A percentile compares a stretch with the other conserved stretches of the same genome.
phyloP scores from a whole-genome alignment of 2,113 vertebrate species.

The Neodontobutis hainanensis region DNA sequence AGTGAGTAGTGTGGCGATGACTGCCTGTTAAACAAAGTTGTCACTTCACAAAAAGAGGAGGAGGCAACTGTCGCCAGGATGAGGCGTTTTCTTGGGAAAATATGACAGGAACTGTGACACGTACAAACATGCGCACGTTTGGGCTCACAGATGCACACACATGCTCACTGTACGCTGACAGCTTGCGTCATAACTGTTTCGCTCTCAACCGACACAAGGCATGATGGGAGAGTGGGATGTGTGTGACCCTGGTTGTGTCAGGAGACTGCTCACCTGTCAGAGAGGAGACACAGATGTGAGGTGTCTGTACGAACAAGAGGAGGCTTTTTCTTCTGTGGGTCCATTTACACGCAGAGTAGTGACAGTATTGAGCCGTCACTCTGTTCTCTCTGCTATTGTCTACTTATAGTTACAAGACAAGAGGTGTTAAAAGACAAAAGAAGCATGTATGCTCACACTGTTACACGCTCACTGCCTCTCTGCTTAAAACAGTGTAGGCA shows the following conservation, averaged over 20 bases:
- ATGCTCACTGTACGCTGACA: conserved; percentile 19
- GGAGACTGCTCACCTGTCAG: conserved; percentile 54
- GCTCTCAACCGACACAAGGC: conserved; percentile 38
- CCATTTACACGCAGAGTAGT: not conserved
- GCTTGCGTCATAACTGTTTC: conserved; percentile 32
- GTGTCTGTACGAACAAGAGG: not conserved
- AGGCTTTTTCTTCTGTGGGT: not conserved
- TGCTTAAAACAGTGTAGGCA: not conserved
- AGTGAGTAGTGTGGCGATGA: conserved; percentile 30
- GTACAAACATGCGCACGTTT: not conserved
- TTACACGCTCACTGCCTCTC: not conserved
- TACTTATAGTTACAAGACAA: not conserved
- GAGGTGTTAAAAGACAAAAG: not conserved
- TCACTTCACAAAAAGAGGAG: conserved; percentile 42
- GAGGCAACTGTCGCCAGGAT: conserved; percentile 44
- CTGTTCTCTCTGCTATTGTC: not conserved
- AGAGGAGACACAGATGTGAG: conserved; percentile 6
- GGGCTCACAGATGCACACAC: conserved; percentile 3
- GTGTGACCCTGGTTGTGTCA: conserved; percentile 48
- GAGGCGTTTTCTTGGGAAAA: conserved; percentile 47
- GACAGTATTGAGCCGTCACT: not conserved
- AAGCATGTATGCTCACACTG: not conserved
- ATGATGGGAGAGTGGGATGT: conserved; percentile 51
- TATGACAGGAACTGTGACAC: conserved; percentile 47
- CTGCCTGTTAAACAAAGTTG: conserved; percentile 56